A percentile compares a stretch with the other conserved stretches of the same genome.
These are phyloP conservation scores for Timema cristinae DNA, from an alignment of 2,888 invertebrate genomes.

Conservation along the genomic window DNA sequence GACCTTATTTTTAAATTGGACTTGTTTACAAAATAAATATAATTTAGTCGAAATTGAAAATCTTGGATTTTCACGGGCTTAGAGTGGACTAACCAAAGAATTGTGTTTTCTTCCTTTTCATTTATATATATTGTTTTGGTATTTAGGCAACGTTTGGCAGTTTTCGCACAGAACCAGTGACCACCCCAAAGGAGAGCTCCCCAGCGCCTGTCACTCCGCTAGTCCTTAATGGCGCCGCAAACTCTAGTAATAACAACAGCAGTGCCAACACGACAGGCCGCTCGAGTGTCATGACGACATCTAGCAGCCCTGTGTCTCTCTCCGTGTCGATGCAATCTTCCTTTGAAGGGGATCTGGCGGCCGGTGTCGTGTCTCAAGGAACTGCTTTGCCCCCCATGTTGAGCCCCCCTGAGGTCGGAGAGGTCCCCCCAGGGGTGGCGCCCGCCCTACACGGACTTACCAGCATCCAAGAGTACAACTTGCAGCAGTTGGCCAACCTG, in stretches of 20 bases:
- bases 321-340: constrained; percentile 69
- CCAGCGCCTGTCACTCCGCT: constrained; percentile 49
- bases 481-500: constrained; percentile 77
- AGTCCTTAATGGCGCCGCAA: constrained; percentile 41
- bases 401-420: constrained; percentile 39
- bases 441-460: constrained; percentile 53
- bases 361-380: constrained; percentile 43
- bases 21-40: too few species aligned
- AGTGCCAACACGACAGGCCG: constrained; percentile 16
- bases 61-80: too few species aligned
- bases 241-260: not conserved
- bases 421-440: constrained; percentile 37
- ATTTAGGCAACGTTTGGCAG: constrained; percentile 65
- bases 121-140: not conserved
- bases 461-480: constrained; percentile 81
- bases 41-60: too few species aligned
- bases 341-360: constrained; percentile 67
- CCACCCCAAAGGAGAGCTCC: constrained; percentile 48
- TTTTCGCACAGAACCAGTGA: constrained; percentile 60
- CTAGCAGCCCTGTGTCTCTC: constrained; percentile 63
- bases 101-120: too few species aligned
- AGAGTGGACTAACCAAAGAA: too few species aligned
- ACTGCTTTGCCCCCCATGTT: constrained; percentile 43
- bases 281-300: constrained; percentile 57
- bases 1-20: too few species aligned